These are phyloP conservation scores for Sebastes umbrosus DNA, from an alignment of 2,797 vertebrate genomes.

Conservation along the genomic window DNA sequence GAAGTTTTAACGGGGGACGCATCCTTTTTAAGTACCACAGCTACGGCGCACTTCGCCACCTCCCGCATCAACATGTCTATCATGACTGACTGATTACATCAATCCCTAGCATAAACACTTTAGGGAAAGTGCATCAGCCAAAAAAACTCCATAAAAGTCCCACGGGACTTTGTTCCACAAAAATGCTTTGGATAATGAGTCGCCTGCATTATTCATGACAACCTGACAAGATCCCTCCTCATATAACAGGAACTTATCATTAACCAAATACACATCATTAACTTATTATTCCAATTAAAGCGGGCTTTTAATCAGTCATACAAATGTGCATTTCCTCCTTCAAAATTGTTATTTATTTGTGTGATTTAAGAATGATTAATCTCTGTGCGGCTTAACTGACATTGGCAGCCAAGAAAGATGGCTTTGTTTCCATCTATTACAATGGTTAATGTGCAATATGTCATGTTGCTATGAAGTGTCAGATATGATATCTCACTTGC, in stretches of 20 bases:
- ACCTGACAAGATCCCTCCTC: constrained; percentile 59
- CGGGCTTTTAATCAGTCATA: constrained; percentile 52
- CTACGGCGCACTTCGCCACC: constrained; percentile 12
- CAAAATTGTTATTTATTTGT: constrained; percentile 48
- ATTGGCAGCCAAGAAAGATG: not conserved
- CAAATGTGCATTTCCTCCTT: constrained; percentile 40
- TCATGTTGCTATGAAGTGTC: not conserved
- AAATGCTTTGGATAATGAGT: constrained; percentile 74
- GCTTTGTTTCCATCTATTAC: not conserved
- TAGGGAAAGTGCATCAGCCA: constrained; percentile 38
- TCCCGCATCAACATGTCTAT: constrained; percentile 43
- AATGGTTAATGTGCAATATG: not conserved
- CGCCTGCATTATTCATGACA: constrained; percentile 76
- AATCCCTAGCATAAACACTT: constrained; percentile 53
- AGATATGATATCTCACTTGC: not conserved
- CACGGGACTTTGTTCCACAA: constrained; percentile 46
- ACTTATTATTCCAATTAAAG: constrained; percentile 60
- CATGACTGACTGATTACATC: constrained; percentile 50
- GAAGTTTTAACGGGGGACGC: not conserved
- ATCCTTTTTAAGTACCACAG: constrained; percentile 22
- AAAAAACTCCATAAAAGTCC: constrained; percentile 47
- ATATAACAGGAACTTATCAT: constrained; percentile 66
- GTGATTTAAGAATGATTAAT: constrained; percentile 56
- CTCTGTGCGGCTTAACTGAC: constrained; percentile 20
- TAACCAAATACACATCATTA: constrained; percentile 60